These are phyloP conservation scores for Gambusia holbrooki DNA, from an alignment of 2,113 vertebrate species.

Conservation along the genomic window DNA sequence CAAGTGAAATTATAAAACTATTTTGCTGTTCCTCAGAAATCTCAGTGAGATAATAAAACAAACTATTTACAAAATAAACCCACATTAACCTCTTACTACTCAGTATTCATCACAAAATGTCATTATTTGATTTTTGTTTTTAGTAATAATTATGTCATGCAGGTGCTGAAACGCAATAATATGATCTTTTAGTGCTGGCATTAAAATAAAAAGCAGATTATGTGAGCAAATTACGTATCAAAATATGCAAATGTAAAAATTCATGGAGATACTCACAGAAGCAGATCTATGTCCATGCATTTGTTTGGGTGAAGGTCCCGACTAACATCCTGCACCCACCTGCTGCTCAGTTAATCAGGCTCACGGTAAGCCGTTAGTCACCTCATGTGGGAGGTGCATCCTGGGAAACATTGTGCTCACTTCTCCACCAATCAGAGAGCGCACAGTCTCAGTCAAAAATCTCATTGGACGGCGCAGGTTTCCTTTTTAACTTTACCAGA, in stretches of 20 bases:
- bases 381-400: slow-evolving; percentile 67
- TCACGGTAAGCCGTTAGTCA: slow-evolving; percentile 76
- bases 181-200: background rate
- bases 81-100: background rate
- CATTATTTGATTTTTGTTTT: background rate
- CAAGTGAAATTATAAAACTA: background rate
- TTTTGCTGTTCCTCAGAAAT: background rate
- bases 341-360: slow-evolving; percentile 80
- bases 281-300: slow-evolving; percentile 74
- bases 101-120: background rate
- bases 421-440: slow-evolving; percentile 53
- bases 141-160: background rate
- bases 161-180: background rate
- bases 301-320: slow-evolving; percentile 58
- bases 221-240: background rate
- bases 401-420: slow-evolving; percentile 42
- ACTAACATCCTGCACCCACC: slow-evolving; percentile 66
- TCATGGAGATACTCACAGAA: slow-evolving; percentile 75
- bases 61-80: background rate
- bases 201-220: background rate
- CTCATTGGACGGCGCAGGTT: slow-evolving; percentile 38
- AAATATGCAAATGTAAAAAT: background rate
- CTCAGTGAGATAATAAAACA: background rate
- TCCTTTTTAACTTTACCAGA: slow-evolving; percentile 29
- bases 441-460: slow-evolving; percentile 1